Conservation (phyloP, 2,888 invertebrate species). For the Linhomoeus sp. region DNA sequence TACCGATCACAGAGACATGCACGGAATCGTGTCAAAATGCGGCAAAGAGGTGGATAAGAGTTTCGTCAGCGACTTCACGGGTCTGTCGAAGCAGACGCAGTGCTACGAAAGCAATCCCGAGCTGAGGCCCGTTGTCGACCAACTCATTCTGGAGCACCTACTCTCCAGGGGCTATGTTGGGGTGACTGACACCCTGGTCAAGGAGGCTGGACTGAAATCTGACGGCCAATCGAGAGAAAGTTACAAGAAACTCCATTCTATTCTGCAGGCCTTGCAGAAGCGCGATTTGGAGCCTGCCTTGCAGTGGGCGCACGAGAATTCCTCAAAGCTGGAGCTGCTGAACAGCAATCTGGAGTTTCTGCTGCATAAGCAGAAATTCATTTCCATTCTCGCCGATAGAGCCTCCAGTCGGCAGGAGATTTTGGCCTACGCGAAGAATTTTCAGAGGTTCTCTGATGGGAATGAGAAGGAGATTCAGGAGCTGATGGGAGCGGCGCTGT, state of each 20-base stretch:
- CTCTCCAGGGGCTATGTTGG: conserved; percentile 80
- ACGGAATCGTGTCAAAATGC: conserved; percentile 63
- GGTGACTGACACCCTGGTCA: conserved; percentile 63
- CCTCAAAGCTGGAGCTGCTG: conserved; percentile 47
- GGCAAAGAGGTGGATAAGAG: conserved; percentile 87
- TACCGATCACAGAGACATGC: conserved; percentile 53
- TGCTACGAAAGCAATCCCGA: conserved; percentile 44
- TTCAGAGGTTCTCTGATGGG: no score
- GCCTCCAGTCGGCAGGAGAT: no score
- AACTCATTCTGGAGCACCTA: conserved; percentile 83
- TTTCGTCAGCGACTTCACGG: conserved; percentile 71
- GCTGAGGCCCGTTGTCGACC: conserved; percentile 50
- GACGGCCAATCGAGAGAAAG: no score
- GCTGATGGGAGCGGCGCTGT: conserved; percentile 64
- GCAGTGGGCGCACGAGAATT: conserved; percentile 62
- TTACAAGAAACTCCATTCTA: no score
- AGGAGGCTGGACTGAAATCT: no score
- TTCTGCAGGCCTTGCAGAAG: no score
- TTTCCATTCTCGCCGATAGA: conserved; percentile 41
- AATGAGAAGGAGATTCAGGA: conserved; percentile 47
- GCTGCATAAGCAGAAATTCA: conserved; percentile 56
- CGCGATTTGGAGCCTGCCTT: conserved; percentile 8
- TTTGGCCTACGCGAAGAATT: no score
- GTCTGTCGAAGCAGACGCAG: conserved; percentile 62
- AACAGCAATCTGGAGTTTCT: conserved; percentile 50